These are phyloP conservation scores for Hypomesus transpacificus DNA, from an alignment of 2,113 vertebrate genomes.

Conservation along the genomic window DNA sequence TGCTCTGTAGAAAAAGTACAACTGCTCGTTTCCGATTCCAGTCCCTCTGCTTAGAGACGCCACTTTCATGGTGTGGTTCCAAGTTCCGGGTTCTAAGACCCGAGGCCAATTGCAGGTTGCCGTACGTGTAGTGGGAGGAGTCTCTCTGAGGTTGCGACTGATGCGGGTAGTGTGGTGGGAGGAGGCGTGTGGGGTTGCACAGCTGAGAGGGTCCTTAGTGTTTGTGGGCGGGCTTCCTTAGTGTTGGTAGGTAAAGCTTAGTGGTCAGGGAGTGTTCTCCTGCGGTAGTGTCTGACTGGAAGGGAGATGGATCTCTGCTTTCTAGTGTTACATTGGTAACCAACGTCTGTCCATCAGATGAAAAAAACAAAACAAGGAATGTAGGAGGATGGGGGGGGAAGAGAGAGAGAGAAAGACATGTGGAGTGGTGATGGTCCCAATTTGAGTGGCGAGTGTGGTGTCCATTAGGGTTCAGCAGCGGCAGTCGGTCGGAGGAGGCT, in stretches of 20 bases:
- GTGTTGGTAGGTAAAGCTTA: constrained; percentile 27
- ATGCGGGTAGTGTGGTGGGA: constrained; percentile 19
- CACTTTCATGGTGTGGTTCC: constrained; percentile 10
- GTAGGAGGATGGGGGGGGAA: constrained; percentile 22
- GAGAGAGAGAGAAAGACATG: constrained; percentile 30
- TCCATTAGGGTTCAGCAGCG: constrained; percentile 63
- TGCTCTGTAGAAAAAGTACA: background rate
- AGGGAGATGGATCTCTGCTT: constrained; percentile 34
- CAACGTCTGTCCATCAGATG: constrained; percentile 27
- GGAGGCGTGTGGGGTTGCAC: background rate
- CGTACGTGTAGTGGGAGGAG: too few species aligned
- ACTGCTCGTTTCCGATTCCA: constrained; percentile 26
- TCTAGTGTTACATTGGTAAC: constrained; percentile 27
- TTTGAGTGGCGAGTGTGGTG: constrained; percentile 28
- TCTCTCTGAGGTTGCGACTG: background rate
- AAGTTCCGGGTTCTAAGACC: constrained; percentile 2
- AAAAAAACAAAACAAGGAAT: constrained; percentile 26
- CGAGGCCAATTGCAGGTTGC: too few species aligned
- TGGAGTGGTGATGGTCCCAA: constrained; percentile 48
- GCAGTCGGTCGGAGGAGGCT: constrained; percentile 72
- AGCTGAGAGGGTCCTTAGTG: constrained; percentile 24
- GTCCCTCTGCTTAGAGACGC: constrained; percentile 18
- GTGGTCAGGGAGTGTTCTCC: constrained; percentile 47
- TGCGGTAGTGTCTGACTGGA: constrained; percentile 25
- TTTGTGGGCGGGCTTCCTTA: constrained; percentile 14